phyloP scores from a whole-genome alignment of 2,113 vertebrate species.

The Anseranas semipalmata region DNA sequence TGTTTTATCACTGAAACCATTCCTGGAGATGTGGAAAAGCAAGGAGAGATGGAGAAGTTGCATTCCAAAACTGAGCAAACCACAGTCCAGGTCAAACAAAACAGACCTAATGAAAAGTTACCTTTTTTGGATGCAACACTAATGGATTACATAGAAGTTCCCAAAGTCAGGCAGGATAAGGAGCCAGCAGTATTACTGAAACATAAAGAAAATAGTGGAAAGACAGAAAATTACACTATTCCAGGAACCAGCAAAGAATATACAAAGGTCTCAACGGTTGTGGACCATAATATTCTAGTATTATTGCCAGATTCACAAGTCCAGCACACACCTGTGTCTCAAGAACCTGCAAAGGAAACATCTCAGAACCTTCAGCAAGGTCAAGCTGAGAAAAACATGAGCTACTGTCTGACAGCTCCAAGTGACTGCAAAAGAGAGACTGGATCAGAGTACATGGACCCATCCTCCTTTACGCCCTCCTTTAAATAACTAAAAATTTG shows the following conservation, averaged over 20 bases:
- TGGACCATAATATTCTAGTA: slow-evolving; percentile 79
- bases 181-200: slow-evolving; percentile 80
- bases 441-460: slow-evolving; percentile 87
- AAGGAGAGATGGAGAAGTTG: slow-evolving; percentile 15
- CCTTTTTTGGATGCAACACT: slow-evolving; percentile 51
- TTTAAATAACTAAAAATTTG: slow-evolving; percentile 60
- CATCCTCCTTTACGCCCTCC: slow-evolving; percentile 72
- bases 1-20: slow-evolving; percentile 22
- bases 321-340: slow-evolving; percentile 11
- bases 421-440: slow-evolving; percentile 47
- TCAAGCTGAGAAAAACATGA: slow-evolving; percentile 65
- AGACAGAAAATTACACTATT: slow-evolving; percentile 8
- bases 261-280: slow-evolving; percentile 84
- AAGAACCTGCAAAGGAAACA: slow-evolving; percentile 46
- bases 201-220: slow-evolving; percentile 40
- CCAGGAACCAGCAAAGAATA: slow-evolving; percentile 79
- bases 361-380: slow-evolving; percentile 8
- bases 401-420: background rate
- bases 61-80: slow-evolving; percentile 31
- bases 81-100: slow-evolving; percentile 15
- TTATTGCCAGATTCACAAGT: slow-evolving; percentile 76
- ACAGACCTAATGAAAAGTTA: slow-evolving; percentile 35
- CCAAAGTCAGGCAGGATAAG: slow-evolving; percentile 81
- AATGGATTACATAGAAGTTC: slow-evolving; percentile 89
- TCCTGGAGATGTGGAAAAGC: background rate